phyloP scores from a whole-genome alignment of 2,888 invertebrate species.

The Drosophila pegasa region DNA sequence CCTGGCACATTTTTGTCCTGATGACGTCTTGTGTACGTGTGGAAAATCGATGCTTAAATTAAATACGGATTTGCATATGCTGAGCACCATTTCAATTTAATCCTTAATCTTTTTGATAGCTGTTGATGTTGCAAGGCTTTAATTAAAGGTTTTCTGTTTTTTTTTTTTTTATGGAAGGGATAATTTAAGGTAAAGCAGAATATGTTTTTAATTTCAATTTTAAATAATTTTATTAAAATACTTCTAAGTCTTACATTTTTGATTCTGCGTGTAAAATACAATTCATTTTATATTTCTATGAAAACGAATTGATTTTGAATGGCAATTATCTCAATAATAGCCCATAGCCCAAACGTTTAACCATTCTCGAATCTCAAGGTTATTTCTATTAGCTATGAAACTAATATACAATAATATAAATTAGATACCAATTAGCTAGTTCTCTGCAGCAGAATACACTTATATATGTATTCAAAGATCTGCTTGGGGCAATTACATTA shows the following conservation, averaged over 20 bases:
- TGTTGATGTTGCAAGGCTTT: neutral
- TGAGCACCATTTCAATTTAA: neutral
- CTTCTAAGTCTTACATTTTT: too few relatives aligned
- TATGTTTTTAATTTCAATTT: too few relatives aligned
- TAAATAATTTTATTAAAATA: too few relatives aligned
- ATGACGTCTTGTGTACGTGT: conserved; percentile 17
- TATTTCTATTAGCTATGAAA: neutral
- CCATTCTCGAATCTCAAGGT: conserved; percentile 1
- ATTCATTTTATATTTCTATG: neutral
- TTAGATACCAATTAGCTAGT: neutral
- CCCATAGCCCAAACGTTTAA: too few relatives aligned
- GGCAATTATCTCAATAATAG: neutral
- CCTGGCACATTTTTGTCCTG: conserved; percentile 14
- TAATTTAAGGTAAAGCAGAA: neutral
- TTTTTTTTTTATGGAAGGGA: neutral
- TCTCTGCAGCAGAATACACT: neutral
- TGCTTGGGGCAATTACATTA: neutral
- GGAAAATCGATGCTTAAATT: conserved; percentile 52
- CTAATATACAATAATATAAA: neutral
- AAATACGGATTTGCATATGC: conserved; percentile 37
- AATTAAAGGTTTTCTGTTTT: neutral
- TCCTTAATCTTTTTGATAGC: neutral
- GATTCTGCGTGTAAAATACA: too few relatives aligned
- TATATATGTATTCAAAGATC: conserved; percentile 6
- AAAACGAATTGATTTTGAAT: neutral